Conservation (phyloP, 2,888 invertebrate species). For the Carcina quercana region DNA sequence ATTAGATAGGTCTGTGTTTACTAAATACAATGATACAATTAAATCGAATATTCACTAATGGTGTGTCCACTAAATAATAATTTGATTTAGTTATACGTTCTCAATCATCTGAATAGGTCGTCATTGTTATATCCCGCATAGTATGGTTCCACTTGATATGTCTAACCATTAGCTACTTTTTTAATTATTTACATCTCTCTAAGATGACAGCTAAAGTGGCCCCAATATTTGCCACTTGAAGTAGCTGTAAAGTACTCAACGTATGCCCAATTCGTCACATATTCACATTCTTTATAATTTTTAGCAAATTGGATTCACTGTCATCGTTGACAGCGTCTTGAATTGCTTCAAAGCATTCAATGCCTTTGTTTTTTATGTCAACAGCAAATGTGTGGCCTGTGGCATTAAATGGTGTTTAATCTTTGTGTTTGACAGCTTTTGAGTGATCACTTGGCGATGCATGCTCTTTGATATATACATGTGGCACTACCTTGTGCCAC, state of each 20-base stretch:
- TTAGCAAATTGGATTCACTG: slow-evolving; percentile 10
- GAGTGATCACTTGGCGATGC: slow-evolving; percentile 32
- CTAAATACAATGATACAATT: too few relatives aligned
- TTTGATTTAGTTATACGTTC: too few relatives aligned
- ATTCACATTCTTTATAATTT: slow-evolving; percentile 1
- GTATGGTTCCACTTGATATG: slow-evolving; percentile 13
- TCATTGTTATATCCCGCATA: too few relatives aligned
- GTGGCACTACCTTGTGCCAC: too few relatives aligned
- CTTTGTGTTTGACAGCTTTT: slow-evolving; percentile 35
- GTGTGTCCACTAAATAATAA: too few relatives aligned
- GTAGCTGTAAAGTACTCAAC: slow-evolving; percentile 3
- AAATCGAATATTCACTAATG: too few relatives aligned
- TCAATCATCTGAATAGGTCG: too few relatives aligned
- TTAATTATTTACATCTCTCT: slow-evolving; percentile 26
- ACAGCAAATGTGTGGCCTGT: slow-evolving; percentile 17
- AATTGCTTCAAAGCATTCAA: slow-evolving; percentile 5
- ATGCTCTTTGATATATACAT: too few relatives aligned
- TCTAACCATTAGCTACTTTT: slow-evolving; percentile 20
- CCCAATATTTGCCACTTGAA: slow-evolving; percentile 32
- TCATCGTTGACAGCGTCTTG: slow-evolving; percentile 6
- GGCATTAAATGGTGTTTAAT: slow-evolving; percentile 41
- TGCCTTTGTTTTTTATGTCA: slow-evolving; percentile 1
- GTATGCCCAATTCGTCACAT: slow-evolving; percentile 7
- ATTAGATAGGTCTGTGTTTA: too few relatives aligned
- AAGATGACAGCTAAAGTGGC: slow-evolving; percentile 31